Base-by-base conservation (phyloP, 2,888 invertebrate genomes). In the Agrochola circellaris region DNA sequence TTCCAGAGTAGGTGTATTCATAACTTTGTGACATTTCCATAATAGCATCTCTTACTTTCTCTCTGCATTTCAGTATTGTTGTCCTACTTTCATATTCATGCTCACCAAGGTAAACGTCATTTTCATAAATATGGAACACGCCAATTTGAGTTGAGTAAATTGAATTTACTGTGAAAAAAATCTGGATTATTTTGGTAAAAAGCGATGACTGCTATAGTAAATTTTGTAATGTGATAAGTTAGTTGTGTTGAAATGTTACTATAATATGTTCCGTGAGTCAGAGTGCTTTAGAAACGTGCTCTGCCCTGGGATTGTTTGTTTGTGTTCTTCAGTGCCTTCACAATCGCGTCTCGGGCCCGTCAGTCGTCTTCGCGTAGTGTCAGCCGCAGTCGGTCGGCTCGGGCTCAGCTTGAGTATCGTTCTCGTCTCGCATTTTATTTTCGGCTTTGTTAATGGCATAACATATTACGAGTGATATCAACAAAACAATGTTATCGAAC, bases 401-500 rank as follows among this genome's bases (percentile, higher is more conserved):
- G 77, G 83, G 82, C 77, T 84, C 69, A 79, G 72, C 58, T 75
- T 51, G 82, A 72, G 70, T 77, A 79, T 84, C 82, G 82, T 64
- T 58, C 75, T 88, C 81, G 79, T 73, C 74, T 75, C 90, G 82
- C 89, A 92, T 90, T 92, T 89, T 92, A 92, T 92, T 93, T 92
- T 93, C 90, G 90, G 90, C 89, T 90, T 91, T 85, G 91, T 86
- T 90, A 91, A 85, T 90, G 89, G 89, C 86, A 89, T 89, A 91
- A 93, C 92, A 92, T 89, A 86, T 87, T 87, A 85, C 85, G 89
- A 88, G 88, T 90, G 88, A 82, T 91, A 91, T 90, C 91, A 91
- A 88, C 89, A 92, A 91, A 92, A 94, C 92, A 93, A 93, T 93
- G 93, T 87, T 92, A 92, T 90, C 92, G 88, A 89, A 91, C 88